Evolutionary conservation across 2,888 invertebrate species (phyloP).

Genomic region (Tethea ocularis): DNA sequence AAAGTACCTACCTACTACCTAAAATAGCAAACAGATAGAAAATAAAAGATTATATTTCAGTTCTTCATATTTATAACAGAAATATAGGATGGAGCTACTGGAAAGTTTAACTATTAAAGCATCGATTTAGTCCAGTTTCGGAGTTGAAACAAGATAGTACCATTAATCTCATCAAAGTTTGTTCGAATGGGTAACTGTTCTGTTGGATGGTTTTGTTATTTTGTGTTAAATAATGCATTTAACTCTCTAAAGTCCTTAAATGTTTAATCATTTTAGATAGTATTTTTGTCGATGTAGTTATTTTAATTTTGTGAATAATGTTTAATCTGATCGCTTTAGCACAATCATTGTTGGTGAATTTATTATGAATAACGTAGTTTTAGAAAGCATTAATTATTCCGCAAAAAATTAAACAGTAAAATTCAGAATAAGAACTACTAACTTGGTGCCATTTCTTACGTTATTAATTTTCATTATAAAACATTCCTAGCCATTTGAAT

Average conservation of each 20-base stretch:
- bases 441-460: no score
- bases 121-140: slow-evolving; percentile 8
- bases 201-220: slow-evolving; percentile 3
- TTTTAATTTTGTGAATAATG: no score
- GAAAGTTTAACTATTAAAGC: slow-evolving; percentile 7
- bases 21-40: background rate
- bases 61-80: background rate
- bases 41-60: background rate
- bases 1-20: background rate
- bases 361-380: background rate
- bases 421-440: no score
- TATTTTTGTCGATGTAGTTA: background rate
- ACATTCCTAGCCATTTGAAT: no score
- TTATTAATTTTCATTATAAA: no score
- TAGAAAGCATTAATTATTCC: no score
- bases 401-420: background rate
- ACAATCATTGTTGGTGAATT: no score
- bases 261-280: background rate
- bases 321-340: no score
- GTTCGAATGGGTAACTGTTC: slow-evolving; percentile 11
- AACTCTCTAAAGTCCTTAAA: background rate
- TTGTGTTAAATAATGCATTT: background rate
- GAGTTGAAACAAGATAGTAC: slow-evolving; percentile 10
- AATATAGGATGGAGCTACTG: background rate
- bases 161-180: slow-evolving; percentile 12